Percentiles rank a stretch among this genome's conserved stretches.
phyloP scores from a whole-genome alignment of 2,113 vertebrate genomes.

The Nycticebus coucang region DNA sequence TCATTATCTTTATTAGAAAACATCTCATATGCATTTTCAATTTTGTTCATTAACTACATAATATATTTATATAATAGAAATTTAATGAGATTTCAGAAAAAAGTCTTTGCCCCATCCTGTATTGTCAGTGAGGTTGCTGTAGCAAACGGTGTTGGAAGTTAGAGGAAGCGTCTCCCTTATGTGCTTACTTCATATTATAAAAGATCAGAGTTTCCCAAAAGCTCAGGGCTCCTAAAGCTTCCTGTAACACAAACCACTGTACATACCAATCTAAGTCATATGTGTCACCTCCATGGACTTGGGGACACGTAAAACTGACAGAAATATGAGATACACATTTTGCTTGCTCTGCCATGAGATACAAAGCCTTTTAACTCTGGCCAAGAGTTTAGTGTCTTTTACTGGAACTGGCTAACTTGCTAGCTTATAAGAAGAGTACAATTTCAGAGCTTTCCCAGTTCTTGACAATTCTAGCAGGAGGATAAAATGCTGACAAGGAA shows the following conservation, averaged over 20 bases:
- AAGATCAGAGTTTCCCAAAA: background rate
- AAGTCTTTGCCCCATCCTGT: background rate
- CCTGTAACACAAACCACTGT: background rate
- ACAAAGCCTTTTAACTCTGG: background rate
- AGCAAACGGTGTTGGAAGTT: background rate
- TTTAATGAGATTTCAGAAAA: background rate
- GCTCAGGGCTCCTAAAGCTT: background rate
- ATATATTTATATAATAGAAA: background rate
- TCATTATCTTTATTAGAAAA: too few relatives aligned
- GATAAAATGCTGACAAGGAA: background rate
- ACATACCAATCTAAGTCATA: background rate
- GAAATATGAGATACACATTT: background rate
- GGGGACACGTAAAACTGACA: background rate
- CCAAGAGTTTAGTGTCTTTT: background rate
- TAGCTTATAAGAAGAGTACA: background rate
- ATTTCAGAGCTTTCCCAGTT: background rate
- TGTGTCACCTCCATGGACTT: background rate
- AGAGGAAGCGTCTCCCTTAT: background rate
- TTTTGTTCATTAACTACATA: background rate
- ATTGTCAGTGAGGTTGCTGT: background rate
- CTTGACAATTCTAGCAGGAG: background rate
- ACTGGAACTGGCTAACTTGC: background rate
- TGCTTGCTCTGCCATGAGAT: background rate
- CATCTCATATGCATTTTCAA: background rate
- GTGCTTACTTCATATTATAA: background rate